A percentile compares a stretch with the other conserved stretches of the same genome.
phyloP scores from a whole-genome alignment of 1,140 invertebrate species.

The Homarus americanus region DNA sequence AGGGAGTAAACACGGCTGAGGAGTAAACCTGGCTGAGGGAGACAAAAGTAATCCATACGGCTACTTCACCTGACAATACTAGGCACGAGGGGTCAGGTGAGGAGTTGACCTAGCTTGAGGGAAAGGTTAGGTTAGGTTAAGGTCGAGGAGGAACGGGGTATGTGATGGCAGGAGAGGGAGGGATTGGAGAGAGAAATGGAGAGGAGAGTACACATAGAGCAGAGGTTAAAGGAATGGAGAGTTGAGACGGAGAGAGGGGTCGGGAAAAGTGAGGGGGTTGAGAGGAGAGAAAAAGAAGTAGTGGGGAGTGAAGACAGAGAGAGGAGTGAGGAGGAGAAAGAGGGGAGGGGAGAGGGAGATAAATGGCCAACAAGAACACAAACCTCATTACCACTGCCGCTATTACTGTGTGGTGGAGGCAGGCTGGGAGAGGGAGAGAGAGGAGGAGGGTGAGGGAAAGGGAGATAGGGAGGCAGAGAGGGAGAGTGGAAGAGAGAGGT shows the following conservation, averaged over 20 bases:
- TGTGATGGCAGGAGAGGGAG: neutral
- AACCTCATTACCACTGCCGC: no score
- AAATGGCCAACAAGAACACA: neutral
- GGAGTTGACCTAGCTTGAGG: no score
- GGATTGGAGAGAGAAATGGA: slow-evolving; percentile 18
- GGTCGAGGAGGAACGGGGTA: neutral
- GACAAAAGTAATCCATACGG: no score
- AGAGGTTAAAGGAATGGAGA: neutral
- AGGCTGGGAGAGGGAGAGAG: neutral
- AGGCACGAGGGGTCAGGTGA: no score
- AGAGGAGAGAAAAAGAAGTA: neutral
- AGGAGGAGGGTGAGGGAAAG: slow-evolving; percentile 2
- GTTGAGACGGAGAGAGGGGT: neutral
- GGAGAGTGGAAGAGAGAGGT: slow-evolving; percentile 2
- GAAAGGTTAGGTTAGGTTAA: neutral
- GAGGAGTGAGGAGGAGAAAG: neutral
- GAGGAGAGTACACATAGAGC: neutral
- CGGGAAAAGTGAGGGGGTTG: neutral
- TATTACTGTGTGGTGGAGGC: no score
- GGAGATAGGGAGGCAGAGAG: slow-evolving; percentile 15
- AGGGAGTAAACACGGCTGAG: no score
- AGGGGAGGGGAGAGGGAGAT: neutral
- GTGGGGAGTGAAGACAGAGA: neutral
- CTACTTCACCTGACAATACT: no score
- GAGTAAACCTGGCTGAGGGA: no score